A percentile compares a stretch with the other conserved stretches of the same genome.
phyloP scores from a whole-genome alignment of 2,113 vertebrate genomes.

The Dendrocopos noguchii region DNA sequence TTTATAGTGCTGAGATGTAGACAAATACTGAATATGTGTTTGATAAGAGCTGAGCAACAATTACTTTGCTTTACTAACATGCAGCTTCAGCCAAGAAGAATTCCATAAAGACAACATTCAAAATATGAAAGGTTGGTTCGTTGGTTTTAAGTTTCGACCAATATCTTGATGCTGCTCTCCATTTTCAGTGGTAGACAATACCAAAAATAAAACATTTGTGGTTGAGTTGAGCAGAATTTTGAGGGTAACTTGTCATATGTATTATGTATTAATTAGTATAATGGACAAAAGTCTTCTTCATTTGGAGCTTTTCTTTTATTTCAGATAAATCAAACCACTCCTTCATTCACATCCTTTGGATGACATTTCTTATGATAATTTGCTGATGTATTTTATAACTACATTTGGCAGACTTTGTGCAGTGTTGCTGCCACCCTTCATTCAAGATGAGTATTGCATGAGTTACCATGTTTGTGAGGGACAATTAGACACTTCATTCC shows the following conservation, averaged over 20 bases:
- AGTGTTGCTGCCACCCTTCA: slow-evolving; percentile 10
- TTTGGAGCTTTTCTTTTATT: neutral
- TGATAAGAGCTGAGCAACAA: neutral
- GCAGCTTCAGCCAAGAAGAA: neutral
- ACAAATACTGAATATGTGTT: neutral
- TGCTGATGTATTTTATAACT: neutral
- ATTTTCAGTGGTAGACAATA: neutral
- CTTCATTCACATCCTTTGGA: neutral
- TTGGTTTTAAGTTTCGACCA: neutral
- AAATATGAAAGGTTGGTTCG: too few relatives aligned
- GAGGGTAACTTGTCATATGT: neutral
- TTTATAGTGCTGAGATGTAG: neutral
- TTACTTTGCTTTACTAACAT: neutral
- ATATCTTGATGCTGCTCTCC: neutral
- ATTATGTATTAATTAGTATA: neutral
- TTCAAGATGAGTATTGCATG: neutral
- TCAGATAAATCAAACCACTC: neutral
- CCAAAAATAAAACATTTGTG: neutral
- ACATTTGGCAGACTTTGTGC: neutral
- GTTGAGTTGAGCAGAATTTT: neutral
- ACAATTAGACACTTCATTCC: neutral
- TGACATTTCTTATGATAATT: neutral
- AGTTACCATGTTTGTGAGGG: neutral
- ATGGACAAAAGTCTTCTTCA: neutral
- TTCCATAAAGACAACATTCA: neutral